Conservation (phyloP, 2,113 vertebrate genomes). For the Arothron firmamentum region DNA sequence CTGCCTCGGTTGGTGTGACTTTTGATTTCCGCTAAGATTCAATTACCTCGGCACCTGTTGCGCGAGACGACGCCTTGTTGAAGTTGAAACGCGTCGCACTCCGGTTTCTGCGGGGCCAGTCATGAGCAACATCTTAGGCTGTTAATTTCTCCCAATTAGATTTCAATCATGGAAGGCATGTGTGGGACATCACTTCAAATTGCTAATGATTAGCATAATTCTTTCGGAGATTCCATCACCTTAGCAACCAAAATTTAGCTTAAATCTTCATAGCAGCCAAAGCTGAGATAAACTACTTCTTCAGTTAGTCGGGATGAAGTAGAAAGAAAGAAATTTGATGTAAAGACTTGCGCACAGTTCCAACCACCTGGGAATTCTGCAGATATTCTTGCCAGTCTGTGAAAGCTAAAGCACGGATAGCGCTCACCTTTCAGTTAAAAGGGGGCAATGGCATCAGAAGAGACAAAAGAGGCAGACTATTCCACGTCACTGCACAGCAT, state of each 20-base stretch:
- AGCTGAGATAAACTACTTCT: constrained; percentile 9
- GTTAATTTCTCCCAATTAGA: constrained; percentile 51
- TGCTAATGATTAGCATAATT: constrained; percentile 44
- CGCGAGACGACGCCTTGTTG: constrained; percentile 21
- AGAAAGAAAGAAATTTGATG: constrained; percentile 5
- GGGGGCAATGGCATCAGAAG: constrained; percentile 32
- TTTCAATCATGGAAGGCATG: constrained; percentile 47
- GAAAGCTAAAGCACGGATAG: constrained; percentile 29
- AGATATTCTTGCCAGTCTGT: constrained; percentile 37
- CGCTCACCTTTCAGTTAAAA: constrained; percentile 45
- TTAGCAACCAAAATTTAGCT: constrained; percentile 13
- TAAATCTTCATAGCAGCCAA: constrained; percentile 1
- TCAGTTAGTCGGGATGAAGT: constrained; percentile 3
- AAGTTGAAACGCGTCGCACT: constrained; percentile 16
- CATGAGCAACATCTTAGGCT: constrained; percentile 36
- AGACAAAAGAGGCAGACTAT: constrained; percentile 53
- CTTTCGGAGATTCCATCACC: constrained; percentile 32
- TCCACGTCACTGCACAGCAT: constrained; percentile 61
- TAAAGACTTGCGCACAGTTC: constrained; percentile 22
- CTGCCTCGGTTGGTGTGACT: constrained; percentile 7
- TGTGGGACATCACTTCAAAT: constrained; percentile 18
- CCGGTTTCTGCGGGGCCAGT: constrained; percentile 25
- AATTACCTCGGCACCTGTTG: constrained; percentile 43
- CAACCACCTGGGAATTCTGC: constrained; percentile 48
- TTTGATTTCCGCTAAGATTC: constrained; percentile 21